These are phyloP conservation scores for Riptortus pedestris DNA, from an alignment of 1,140 invertebrate species.

Conservation along the genomic window DNA sequence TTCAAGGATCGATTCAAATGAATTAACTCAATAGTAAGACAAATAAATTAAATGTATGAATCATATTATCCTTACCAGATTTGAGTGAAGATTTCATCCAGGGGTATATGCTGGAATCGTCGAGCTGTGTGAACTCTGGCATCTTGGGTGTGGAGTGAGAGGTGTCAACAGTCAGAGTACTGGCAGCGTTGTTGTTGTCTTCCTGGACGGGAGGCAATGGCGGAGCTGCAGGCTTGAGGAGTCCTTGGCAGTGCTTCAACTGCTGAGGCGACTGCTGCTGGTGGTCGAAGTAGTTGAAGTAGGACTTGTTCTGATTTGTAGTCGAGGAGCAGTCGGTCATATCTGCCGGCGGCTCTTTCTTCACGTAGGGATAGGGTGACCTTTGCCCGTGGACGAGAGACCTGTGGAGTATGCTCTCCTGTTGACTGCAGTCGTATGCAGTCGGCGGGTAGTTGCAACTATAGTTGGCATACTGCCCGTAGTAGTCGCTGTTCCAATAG, in stretches of 20 bases:
- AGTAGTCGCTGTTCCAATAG: conserved; percentile 1
- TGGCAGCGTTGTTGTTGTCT: conserved; percentile 17
- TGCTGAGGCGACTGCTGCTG: neutral
- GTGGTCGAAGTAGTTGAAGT: neutral
- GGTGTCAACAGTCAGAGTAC: neutral
- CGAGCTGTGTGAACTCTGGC: neutral
- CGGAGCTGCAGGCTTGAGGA: neutral
- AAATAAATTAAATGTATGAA: no score
- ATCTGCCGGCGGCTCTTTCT: neutral
- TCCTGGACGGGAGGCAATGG: conserved; percentile 7
- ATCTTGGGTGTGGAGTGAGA: neutral
- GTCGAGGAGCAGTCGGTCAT: neutral
- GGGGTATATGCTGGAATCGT: conserved; percentile 20
- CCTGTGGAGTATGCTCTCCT: neutral
- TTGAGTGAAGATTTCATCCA: conserved; percentile 22
- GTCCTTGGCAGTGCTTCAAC: neutral
- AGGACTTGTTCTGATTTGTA: neutral
- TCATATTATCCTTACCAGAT: no score
- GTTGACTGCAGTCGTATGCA: neutral
- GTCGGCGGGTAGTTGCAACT: neutral
- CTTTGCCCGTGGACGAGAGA: neutral
- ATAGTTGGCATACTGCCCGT: neutral
- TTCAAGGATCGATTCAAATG: no score
- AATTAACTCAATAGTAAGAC: no score
- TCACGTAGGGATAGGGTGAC: neutral